Base-by-base conservation (phyloP, 35 echinoderm and acorn worm genomes). In the Apostichopus parvimensis region DNA sequence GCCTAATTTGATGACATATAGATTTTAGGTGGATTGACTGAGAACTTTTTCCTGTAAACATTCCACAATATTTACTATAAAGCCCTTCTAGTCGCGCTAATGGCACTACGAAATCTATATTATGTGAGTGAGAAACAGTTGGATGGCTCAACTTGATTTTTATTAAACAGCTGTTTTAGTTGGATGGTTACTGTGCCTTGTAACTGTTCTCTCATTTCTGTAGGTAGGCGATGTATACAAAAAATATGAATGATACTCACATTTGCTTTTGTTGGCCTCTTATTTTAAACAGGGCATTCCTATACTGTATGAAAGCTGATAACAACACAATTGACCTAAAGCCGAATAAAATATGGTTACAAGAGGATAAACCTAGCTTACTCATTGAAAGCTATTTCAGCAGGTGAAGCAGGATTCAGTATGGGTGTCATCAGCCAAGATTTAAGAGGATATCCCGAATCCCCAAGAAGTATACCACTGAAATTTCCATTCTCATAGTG, bases 351-450 rank as follows among this genome's bases (percentile, higher is more conserved):
- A 28, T 28, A 28, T 28, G 26, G 26, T 28, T 28, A 28, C 26
- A 28, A 28, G 26, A 28, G 17, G 64, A 68, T 68, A 21, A 17
- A 21, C 26, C 9, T 54, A 80, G 54, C 66, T 77, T 77, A 73
- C 25, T 82, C 34, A 78, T 90, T 90, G 70, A 18, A 90, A n/a
- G 66, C 54, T 76, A 28, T 17, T 78, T 90, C 88, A 53, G 22
- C 88, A 57, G 66, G 28, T 78, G 25, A 18, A 10, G 28, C 52
- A 12, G 88, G 88, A 20, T 90, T 72, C 7, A 77, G 28, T 13
- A 90, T 26, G 26, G 88, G 88, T 17, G 66, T 90, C 68, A 90
- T 90, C 21, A 90, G 54, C 88, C 88, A 90, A 45, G 88, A 52
- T 22, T 77, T 52, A 7, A 90, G 88, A 8, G 72, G 20, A 53